phyloP scores from a whole-genome alignment of 2,888 invertebrate species.

The Apamea monoglypha region DNA sequence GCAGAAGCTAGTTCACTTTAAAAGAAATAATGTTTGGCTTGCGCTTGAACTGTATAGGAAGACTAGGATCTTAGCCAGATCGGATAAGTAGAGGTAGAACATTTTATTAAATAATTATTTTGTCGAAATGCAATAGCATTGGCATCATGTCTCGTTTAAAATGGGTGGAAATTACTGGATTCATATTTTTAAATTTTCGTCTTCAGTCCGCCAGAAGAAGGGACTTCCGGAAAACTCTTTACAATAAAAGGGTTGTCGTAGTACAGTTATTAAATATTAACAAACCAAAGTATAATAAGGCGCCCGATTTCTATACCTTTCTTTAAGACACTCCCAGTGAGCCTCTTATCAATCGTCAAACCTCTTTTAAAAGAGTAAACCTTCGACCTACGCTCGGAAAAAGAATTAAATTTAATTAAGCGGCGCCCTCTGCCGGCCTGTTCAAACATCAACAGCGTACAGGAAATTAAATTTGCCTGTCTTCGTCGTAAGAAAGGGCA shows the following conservation, averaged over 20 bases:
- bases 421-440: constrained; percentile 45
- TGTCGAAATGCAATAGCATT: background rate
- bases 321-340: background rate
- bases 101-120: background rate
- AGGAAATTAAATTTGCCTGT: constrained; percentile 61
- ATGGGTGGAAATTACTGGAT: background rate
- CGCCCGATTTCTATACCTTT: background rate
- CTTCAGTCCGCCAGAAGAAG: background rate
- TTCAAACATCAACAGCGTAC: constrained; percentile 51
- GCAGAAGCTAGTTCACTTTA: background rate
- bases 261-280: background rate
- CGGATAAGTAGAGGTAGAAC: background rate
- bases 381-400: constrained; percentile 28
- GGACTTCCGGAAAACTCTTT: background rate
- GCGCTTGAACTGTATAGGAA: background rate
- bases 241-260: background rate
- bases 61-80: background rate
- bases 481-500: constrained; percentile 35
- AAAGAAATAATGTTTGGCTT: background rate
- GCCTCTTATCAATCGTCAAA: constrained; percentile 17
- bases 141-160: background rate
- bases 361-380: constrained; percentile 25
- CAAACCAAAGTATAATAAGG: background rate
- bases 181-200: background rate
- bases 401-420: constrained; percentile 42